Evolutionary conservation across 2,888 invertebrate genomes (phyloP), one percentile per base, ranked within the genome.

Genomic region (Dolichomitus sp.): DNA sequence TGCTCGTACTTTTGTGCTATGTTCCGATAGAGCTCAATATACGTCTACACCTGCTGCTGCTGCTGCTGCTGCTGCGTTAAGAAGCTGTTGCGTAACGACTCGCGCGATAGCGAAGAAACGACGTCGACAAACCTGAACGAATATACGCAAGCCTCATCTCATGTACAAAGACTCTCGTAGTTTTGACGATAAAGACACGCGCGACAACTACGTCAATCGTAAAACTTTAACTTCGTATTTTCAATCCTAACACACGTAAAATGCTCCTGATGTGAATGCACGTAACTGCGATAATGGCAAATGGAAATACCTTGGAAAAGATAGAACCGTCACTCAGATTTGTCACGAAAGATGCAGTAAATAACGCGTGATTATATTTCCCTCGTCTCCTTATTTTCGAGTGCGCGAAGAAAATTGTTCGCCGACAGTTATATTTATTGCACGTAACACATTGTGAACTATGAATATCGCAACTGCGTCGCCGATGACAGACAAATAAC

Each of bases 51-150:
- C 63, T 37, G 54, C 42, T 30, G 27, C 50, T 63, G 23, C 80
- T 23, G 23, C 80, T 23, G 23, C 52, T 37, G 54, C 42, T 30
- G 27, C 50, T 63, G 23, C 80, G 63, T 54, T 74, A 69, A 45
- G 52, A 80, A 63, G 42, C 19, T 11, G 17, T 80, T 80, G 63
- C 74, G 69, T 66, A 80, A 80, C 61, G 30, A 48, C 42, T 52
- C 48, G 23, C 19, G 33, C 50, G 45, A 59, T 17, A 40, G 33
- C 48, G 12, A 50, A 48, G 30, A 17, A 40, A 12, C n/a, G 45
- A 17, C 45, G 48, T 30, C 37, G 66, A 66, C 45, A 63, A 61
- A 69, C 17, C 40, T 27, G 59, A 59, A 59, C 66, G 68, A 59
- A 7, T 30, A 17, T 54, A 54, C 14, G 40, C 68, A 33, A 33